Evolutionary conservation across 2,888 invertebrate genomes (phyloP).

Genomic region (Rhingia campestris): DNA sequence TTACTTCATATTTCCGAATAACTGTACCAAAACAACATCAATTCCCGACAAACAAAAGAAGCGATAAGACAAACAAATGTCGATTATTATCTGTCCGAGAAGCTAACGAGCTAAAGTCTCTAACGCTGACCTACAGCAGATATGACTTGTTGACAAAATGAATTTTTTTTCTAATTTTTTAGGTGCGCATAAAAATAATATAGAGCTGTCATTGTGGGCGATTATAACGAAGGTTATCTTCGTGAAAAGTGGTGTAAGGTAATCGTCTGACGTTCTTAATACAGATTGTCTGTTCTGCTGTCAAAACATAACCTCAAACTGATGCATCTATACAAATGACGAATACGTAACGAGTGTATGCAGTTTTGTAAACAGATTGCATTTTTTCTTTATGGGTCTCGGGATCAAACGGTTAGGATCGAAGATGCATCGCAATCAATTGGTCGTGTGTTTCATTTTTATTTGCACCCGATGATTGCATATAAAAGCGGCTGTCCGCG

Average conservation of each 20-base stretch:
- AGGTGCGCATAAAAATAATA: background rate
- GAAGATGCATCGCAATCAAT: constrained; percentile 18
- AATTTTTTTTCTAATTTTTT: background rate
- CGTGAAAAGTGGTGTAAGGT: background rate
- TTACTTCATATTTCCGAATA: background rate
- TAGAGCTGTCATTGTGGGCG: background rate
- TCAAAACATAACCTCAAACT: background rate
- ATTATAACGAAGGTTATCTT: background rate
- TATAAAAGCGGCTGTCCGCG: constrained; percentile 41
- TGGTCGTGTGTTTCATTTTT: background rate
- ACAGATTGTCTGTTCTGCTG: background rate
- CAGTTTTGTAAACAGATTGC: constrained; percentile 3
- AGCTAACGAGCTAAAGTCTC: constrained; percentile 9
- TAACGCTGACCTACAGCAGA: constrained; percentile 10
- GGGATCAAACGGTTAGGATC: constrained; percentile 22
- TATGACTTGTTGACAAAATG: constrained; percentile 10
- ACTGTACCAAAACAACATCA: background rate
- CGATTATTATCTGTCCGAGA: constrained; percentile 16
- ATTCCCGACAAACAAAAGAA: background rate
- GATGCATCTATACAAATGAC: background rate
- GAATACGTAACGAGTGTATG: background rate
- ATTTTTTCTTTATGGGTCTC: background rate
- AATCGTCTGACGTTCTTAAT: background rate
- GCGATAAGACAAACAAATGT: background rate
- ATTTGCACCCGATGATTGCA: background rate